phyloP scores from a whole-genome alignment of 1,140 invertebrate genomes.

The Lamellibrachia luymesi region DNA sequence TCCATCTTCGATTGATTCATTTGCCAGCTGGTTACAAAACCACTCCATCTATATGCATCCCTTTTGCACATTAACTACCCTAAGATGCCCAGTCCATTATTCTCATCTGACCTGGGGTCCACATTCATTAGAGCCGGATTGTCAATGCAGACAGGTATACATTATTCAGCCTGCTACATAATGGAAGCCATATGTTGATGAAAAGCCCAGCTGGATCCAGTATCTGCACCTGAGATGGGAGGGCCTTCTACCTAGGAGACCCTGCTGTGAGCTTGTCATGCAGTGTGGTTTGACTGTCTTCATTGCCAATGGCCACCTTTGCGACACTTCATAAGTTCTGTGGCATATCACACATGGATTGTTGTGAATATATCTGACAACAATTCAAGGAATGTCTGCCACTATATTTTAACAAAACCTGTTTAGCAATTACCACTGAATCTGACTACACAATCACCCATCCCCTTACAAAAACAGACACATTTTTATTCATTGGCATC shows the following conservation, averaged over 20 bases:
- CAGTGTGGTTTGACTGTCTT: neutral
- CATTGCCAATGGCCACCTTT: neutral
- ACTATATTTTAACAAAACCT: too few species aligned
- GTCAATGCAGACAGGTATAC: neutral
- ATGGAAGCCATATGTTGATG: neutral
- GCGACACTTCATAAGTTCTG: neutral
- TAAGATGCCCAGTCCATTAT: neutral
- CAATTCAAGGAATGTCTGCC: too few species aligned
- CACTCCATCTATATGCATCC: neutral
- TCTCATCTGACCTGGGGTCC: neutral
- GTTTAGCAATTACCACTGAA: too few species aligned
- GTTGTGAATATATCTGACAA: neutral
- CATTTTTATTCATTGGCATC: too few species aligned
- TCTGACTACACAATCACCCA: too few species aligned
- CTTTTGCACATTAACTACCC: neutral
- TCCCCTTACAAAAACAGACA: too few species aligned
- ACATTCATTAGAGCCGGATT: neutral
- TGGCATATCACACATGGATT: neutral
- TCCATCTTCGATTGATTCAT: neutral
- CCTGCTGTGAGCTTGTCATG: neutral
- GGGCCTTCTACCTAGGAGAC: neutral
- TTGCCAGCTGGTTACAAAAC: neutral
- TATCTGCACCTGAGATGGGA: neutral
- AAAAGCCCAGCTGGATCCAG: neutral
- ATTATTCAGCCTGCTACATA: neutral